Base-by-base conservation (phyloP, 2,888 invertebrate species). In the Heteromurus nitidus region DNA sequence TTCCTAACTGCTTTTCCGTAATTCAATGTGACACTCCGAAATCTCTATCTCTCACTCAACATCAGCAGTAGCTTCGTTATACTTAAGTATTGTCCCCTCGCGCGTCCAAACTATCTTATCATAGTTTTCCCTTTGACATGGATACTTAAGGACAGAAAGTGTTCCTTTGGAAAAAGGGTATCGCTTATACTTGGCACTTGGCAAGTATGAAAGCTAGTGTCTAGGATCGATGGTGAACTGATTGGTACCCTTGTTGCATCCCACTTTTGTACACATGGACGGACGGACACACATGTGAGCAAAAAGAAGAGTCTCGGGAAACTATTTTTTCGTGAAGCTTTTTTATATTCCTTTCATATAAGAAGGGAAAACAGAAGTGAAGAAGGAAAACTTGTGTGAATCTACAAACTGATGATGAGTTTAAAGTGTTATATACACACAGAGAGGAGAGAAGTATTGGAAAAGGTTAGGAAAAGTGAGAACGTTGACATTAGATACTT, bases 401-500 rank as follows among this genome's bases (percentile, higher is more conserved):
- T 22, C 62, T 62, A 62, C 31, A 31, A 30, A 58, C 26, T 13
- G 7, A 3, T 62, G 62, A 30, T 62, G 62, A 62, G 30, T 62
- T 62, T 62, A 62, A 62, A 62, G 18, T 62, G 31, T 2, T 22
- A 55, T 50, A 50, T 5, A n/a, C 11, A 18, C 24, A 5, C 22
- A 55, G 7, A 47, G 47, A 5, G 36, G 36, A 13, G 36, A 5
- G n/a, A 13, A 50, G 50, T 50, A 36, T 50, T n/a, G 36, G n/a
- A 47, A 47, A 47, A 50, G 20, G 50, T n/a, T n/a, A n/a, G n/a
- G n/a, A n/a, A n/a, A n/a, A n/a, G 22, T 11, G 55, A 26, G 11
- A 55, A 55, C 24, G 11, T 55, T 47, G 9, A 47, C 47, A 16
- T n/a, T 55, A 11, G 55, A 26, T 55, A 55, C 55, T 55, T 53